Base-by-base conservation (phyloP, 2,797 vertebrate species). In the Steatocranus sp. region DNA sequence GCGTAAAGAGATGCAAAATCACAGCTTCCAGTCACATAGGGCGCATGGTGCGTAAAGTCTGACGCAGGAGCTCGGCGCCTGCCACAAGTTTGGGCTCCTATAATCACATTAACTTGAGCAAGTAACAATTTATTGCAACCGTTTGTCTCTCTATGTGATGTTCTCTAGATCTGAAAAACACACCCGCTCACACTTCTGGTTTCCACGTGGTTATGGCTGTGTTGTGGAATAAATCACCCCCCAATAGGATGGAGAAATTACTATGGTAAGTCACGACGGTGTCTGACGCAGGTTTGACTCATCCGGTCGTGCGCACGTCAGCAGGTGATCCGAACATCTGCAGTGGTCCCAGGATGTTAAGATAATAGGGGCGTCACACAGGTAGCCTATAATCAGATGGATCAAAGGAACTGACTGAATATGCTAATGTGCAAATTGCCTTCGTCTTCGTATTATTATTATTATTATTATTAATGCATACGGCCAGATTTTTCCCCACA, bases 251-350 rank as follows among this genome's bases (percentile, higher is more conserved):
- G 54, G 9, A 84, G 41, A 80, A 75, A 93, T 93, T 92, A 95
- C 95, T 95, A 96, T 94, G 93, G 93, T 38, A 85, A 94, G 91
- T 95, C 95, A 96, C 95, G 94, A 96, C 91, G 82, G 80, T 23
- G 91, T 91, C 89, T 96, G 94, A 95, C 95, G 95, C 95, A 95
- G 90, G 94, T 94, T 94, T 95, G 96, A 96, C 91, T 96, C 96
- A 96, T 91, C 83, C 56, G 78, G 83, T 86, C 91, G 82, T 84
- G 87, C 81, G 15, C 75, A 95, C 96, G 96, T 97, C 96, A 96
- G 86, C 81, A 86, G 81, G 66, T 70, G 84, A 79, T 86, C 43
- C 48, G 36, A 81, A 85, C 92, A 94, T 93, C 93, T 94, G 95
- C 93, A 93, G 87, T 91, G 85, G 87, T 88, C 83, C 75, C 81